Conservation (phyloP, 30 jellyfish, hydroid and myxozoan species). For the Hydractinia echinata region DNA sequence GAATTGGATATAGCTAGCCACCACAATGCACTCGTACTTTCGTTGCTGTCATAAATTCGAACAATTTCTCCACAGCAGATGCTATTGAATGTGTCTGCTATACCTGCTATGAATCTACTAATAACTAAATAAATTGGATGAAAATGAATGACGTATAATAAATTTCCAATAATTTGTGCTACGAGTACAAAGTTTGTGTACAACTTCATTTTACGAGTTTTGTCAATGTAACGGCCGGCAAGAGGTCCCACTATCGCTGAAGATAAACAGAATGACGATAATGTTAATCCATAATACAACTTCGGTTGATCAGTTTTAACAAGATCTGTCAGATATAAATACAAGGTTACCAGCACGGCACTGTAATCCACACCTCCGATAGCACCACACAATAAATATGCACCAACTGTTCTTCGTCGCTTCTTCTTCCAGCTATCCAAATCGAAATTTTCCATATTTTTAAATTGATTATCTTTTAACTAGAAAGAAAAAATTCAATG, state of each 20-base stretch:
- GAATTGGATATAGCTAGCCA: neutral
- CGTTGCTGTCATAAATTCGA: neutral
- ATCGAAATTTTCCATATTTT: too few species aligned
- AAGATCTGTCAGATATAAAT: neutral
- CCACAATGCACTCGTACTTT: slow-evolving; percentile 19
- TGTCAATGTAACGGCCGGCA: neutral
- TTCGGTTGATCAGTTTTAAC: neutral
- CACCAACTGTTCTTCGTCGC: slow-evolving; percentile 1
- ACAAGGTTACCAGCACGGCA: neutral
- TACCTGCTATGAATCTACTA: slow-evolving; percentile 23
- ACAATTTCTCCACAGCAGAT: slow-evolving; percentile 18
- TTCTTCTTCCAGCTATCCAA: slow-evolving; percentile 5
- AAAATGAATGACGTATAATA: neutral
- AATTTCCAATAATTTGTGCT: slow-evolving; percentile 19
- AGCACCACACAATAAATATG: neutral
- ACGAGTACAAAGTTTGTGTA: neutral
- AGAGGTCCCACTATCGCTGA: neutral
- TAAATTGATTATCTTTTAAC: too few species aligned
- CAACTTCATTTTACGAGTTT: neutral
- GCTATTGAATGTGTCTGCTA: neutral
- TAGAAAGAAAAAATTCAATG: too few species aligned
- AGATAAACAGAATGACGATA: neutral
- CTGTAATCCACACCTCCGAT: slow-evolving; percentile 4
- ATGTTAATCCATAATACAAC: neutral
- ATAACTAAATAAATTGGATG: slow-evolving; percentile 12